These are phyloP conservation scores for Chydorus sphaericus DNA, from an alignment of 2,888 invertebrate species.

Conservation along the genomic window DNA sequence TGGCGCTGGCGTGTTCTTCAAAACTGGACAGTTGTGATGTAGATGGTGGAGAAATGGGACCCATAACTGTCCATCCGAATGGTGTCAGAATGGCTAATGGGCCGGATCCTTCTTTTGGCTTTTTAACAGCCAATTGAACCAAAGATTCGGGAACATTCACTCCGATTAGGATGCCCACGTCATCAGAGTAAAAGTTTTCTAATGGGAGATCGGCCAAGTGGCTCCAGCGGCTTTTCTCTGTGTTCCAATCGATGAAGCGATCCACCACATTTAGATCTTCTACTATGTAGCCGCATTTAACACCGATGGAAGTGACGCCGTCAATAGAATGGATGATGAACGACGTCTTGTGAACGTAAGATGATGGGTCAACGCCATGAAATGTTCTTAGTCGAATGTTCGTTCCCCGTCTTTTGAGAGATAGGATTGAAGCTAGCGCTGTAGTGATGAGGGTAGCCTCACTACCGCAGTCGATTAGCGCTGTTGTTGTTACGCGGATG, in stretches of 20 bases:
- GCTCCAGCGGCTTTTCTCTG: background rate
- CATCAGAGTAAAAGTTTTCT: background rate
- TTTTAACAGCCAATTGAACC: background rate
- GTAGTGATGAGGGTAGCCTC: background rate
- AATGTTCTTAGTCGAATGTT: background rate
- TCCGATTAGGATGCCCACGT: background rate
- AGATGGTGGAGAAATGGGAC: background rate
- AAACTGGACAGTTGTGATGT: too few relatives aligned
- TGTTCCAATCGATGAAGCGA: background rate
- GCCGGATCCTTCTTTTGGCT: background rate
- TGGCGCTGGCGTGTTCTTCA: background rate
- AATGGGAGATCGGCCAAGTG: background rate
- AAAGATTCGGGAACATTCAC: background rate
- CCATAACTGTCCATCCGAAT: background rate
- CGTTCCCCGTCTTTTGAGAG: background rate
- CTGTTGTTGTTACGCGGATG: slow-evolving; percentile 20
- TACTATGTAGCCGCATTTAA: background rate
- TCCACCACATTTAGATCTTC: background rate
- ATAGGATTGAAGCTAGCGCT: background rate
- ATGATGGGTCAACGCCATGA: background rate
- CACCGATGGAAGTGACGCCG: background rate
- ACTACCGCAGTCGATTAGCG: background rate
- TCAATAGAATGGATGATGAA: background rate
- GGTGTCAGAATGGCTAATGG: background rate
- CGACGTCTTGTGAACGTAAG: background rate